These are phyloP conservation scores for Whitmania pigra DNA, from an alignment of 1,140 invertebrate genomes.

Conservation along the genomic window DNA sequence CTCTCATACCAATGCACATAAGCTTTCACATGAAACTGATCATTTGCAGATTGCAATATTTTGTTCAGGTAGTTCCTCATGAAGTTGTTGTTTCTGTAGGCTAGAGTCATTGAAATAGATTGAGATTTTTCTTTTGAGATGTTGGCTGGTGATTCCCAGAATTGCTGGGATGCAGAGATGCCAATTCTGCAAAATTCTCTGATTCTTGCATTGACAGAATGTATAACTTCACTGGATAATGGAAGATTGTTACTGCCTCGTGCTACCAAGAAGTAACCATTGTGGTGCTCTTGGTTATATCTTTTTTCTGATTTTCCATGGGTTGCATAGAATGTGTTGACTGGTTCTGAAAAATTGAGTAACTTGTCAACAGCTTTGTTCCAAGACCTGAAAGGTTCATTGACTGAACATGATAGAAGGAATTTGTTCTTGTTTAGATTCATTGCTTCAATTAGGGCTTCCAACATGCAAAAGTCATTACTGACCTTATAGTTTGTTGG, in stretches of 20 bases:
- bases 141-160: constrained; percentile 8
- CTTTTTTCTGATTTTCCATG: too few species aligned
- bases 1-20: constrained; percentile 18
- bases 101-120: constrained; percentile 11
- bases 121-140: not conserved
- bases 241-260: not conserved
- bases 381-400: too few species aligned
- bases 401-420: too few species aligned
- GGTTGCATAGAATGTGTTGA: too few species aligned
- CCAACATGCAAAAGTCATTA: too few species aligned
- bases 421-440: too few species aligned
- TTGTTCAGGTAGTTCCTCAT: not conserved
- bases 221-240: not conserved
- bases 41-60: constrained; percentile 1
- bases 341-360: too few species aligned
- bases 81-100: not conserved
- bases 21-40: constrained; percentile 2
- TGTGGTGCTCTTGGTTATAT: too few species aligned
- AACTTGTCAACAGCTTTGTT: too few species aligned
- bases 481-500: constrained; percentile 32
- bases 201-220: not conserved
- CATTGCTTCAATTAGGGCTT: too few species aligned
- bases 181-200: constrained; percentile 2
- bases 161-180: not conserved
- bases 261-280: too few species aligned